Percentiles rank a stretch among this genome's conserved stretches.
phyloP scores from a whole-genome alignment of 1,140 invertebrate genomes.

The Heliconius melpomene region DNA sequence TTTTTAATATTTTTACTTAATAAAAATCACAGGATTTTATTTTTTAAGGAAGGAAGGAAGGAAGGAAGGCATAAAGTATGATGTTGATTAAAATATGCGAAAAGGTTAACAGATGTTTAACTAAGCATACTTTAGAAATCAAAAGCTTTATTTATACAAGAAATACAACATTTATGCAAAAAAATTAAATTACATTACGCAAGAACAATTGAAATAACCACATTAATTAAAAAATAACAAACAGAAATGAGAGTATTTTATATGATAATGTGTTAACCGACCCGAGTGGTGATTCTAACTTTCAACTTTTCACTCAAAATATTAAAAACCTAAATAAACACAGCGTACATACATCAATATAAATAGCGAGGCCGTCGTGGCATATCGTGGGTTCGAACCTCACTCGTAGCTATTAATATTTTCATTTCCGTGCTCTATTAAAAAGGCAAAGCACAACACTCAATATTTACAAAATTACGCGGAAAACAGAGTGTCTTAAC shows the following conservation, averaged over 20 bases:
- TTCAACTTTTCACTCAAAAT: background rate
- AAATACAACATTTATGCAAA: background rate
- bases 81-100: no score
- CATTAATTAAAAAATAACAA: background rate
- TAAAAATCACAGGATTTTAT: no score
- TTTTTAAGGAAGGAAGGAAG: no score
- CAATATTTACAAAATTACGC: no score
- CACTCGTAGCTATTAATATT: no score
- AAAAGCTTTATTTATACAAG: background rate
- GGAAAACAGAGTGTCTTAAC: no score
- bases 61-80: no score
- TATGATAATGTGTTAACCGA: constrained; percentile 5
- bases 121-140: background rate
- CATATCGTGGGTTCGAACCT: no score
- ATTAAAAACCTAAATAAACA: background rate
- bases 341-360: background rate
- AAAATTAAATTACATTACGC: background rate
- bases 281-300: background rate
- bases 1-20: no score
- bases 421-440: no score
- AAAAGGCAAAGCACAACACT: no score
- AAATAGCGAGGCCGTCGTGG: background rate
- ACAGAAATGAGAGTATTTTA: background rate
- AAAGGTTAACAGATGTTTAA: background rate
- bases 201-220: background rate